Evolutionary conservation across 2,113 vertebrate species (phyloP), one percentile per base, ranked within the genome.

Genomic region (Gymnarchus niloticus): DNA sequence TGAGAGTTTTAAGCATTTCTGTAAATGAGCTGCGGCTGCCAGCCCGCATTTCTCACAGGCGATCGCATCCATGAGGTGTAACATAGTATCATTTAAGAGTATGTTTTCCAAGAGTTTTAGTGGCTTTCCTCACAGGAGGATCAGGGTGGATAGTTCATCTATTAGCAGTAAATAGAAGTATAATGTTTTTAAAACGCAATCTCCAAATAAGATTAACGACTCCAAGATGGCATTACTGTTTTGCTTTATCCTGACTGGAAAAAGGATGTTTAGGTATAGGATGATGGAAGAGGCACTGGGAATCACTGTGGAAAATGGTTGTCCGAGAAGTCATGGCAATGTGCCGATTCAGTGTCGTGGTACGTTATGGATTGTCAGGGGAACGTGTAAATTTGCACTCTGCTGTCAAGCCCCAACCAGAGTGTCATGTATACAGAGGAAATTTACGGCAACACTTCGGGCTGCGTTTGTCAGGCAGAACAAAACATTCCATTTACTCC

Each of bases 271-370:
- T 54, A 3, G 25, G 85, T 80, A 81, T 7, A 52, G 52, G 3
- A 85, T 76, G 89, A 91, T 78, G 73, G 90, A 91, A 88, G 89
- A 89, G 84, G 89, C 88, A 86, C 83, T 88, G 90, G 86, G 89
- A 88, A 91, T 91, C 85, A 88, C 80, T 14, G 87, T 84, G 88
- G 88, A 88, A 90, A 90, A 89, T 88, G 86, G 82, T 91, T 90
- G 87, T 89, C 89, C 88, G 89, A 90, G 89, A 91, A 86, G 83
- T 86, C 82, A 69, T 81, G 88, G 89, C 86, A 87, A 89, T 91
- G 88, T 89, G 87, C 89, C 93, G 92, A 94, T 93, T 91, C 92
- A 93, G 90, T 90, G 85, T 86, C 89, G 87, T 84, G 73, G 87
- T 90, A 88, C 88, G 89, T 92, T 87, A 93, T 88, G 86, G 85